Evolutionary conservation across 2,113 vertebrate genomes (phyloP), one percentile per base, ranked within the genome.

Genomic region (Alligator sinensis): DNA sequence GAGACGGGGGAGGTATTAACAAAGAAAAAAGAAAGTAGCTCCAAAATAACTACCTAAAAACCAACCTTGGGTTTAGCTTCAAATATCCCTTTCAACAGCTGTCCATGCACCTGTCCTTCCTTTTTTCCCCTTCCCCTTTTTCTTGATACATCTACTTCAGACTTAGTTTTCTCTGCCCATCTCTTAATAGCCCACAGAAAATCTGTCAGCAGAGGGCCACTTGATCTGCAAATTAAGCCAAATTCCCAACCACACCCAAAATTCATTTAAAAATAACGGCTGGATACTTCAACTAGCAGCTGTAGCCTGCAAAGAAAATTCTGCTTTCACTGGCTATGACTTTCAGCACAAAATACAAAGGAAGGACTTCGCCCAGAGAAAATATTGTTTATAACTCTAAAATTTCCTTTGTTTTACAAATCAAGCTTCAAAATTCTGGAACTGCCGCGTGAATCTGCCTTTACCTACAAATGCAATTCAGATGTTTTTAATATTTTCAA

Each of bases 241-340:
- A 68, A 68, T 5, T 34, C 68, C 68, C 18, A n/a, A 38, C 11
- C 27, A 16, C 64, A 24, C 21, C 21, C n/a, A 25, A 24, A 2
- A 5, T 18, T n/a, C 4, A 10, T n/a, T 25, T 1, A 0, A 14
- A 57, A 57, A 34, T 63, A 68, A 75, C 55, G 1, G 0, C 57
- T 64, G n/a, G 34, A 22, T 19, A 74, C 61, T 60, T 38, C 72
- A 2, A 1, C 70, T 18, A 9, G 61, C 62, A 34, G 8, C 34
- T 74, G 8, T 17, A 77, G 9, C 11, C 18, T 21, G 19, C 30
- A 18, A 86, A 28, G 82, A 62, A 12, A 34, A 75, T 10, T 30
- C 17, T 72, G 34, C 7, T 63, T 63, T 58, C 30, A 55, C 60
- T 12, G 24, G 76, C 4, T 38, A 13, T 62, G 9, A 30, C 25